Evolutionary conservation across 1,140 invertebrate genomes (phyloP).

Genomic region (Diorhabda sublineata): DNA sequence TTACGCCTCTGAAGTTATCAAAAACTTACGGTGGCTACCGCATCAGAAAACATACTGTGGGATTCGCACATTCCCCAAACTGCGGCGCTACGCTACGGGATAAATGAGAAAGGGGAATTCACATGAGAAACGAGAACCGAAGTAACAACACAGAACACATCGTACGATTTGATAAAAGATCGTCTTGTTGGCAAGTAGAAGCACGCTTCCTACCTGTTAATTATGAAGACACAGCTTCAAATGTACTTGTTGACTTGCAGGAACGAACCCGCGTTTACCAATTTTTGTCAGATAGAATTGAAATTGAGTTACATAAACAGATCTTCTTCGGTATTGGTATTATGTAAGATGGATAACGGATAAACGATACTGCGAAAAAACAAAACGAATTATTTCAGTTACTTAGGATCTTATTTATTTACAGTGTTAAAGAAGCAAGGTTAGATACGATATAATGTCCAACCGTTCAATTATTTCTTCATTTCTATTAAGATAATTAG

Average conservation of each 20-base stretch:
- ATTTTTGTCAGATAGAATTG: no score
- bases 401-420: no score
- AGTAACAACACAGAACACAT: constrained; percentile 10
- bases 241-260: background rate
- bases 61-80: constrained; percentile 40
- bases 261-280: no score
- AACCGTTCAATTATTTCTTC: no score
- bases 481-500: no score
- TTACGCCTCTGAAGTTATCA: constrained; percentile 10
- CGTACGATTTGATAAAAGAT: constrained; percentile 10
- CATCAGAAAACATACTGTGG: constrained; percentile 45
- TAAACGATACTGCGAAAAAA: no score
- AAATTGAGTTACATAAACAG: no score
- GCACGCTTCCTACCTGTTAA: background rate
- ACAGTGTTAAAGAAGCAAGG: no score
- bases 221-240: background rate
- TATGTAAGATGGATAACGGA: no score
- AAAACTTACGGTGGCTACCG: constrained; percentile 17
- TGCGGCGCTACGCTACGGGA: constrained; percentile 38
- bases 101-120: constrained; percentile 44
- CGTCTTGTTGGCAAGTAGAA: background rate
- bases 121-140: constrained; percentile 17
- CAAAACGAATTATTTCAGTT: no score
- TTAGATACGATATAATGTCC: no score
- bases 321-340: no score